phyloP scores from a whole-genome alignment of 2,113 vertebrate species.

The Crotalus helleri region DNA sequence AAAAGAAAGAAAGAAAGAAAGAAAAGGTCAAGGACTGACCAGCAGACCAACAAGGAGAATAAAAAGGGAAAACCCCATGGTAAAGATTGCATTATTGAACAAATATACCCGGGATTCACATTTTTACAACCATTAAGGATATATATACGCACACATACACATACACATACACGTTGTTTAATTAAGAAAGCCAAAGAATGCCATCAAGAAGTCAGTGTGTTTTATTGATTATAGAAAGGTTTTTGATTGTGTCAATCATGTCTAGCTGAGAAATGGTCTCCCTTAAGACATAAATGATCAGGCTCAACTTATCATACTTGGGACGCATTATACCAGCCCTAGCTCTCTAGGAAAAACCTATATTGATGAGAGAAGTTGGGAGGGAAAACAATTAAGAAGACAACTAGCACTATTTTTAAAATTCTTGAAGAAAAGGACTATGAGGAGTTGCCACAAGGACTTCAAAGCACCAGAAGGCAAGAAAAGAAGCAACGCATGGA shows the following conservation, averaged over 20 bases:
- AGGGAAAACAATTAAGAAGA: background rate
- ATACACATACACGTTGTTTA: background rate
- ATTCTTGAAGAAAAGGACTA: background rate
- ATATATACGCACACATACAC: too few relatives aligned
- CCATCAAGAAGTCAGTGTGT: background rate
- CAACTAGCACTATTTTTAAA: background rate
- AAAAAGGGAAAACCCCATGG: too few relatives aligned
- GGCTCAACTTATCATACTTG: background rate
- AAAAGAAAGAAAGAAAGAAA: background rate
- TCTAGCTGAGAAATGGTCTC: background rate
- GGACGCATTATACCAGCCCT: background rate
- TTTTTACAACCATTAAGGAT: too few relatives aligned
- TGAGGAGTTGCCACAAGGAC: too few relatives aligned
- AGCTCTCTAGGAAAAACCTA: background rate
- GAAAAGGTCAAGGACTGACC: background rate
- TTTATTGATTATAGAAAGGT: background rate
- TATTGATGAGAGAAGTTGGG: background rate
- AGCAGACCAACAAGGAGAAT: too few relatives aligned
- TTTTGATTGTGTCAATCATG: background rate
- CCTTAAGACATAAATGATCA: background rate
- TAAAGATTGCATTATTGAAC: too few relatives aligned
- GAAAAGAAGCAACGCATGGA: too few relatives aligned
- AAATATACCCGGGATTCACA: too few relatives aligned
- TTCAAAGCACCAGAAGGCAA: too few relatives aligned
- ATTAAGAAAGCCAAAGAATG: background rate